These are phyloP conservation scores for Platycercus adscitus DNA, from an alignment of 2,113 vertebrate genomes.

Conservation along the genomic window DNA sequence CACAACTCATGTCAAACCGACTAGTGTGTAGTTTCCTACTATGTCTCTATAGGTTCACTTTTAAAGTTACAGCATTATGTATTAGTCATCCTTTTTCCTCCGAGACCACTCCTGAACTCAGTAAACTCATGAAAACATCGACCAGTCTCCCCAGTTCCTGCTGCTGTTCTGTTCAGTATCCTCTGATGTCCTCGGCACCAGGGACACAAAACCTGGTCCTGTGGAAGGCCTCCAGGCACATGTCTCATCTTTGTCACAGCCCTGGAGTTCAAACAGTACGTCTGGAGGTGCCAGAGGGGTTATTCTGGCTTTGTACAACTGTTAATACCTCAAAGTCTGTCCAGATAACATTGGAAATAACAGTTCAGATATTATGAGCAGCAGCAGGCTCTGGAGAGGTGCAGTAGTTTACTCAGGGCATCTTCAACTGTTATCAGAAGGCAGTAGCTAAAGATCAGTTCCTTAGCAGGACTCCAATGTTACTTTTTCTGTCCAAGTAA, in stretches of 20 bases:
- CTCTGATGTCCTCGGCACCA: background rate
- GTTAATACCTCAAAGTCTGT: background rate
- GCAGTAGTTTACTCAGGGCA: background rate
- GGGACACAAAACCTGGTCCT: background rate
- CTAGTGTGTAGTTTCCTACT: constrained; percentile 62
- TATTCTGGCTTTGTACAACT: background rate
- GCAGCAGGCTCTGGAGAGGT: background rate
- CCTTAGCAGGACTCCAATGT: background rate
- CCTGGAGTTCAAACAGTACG: background rate
- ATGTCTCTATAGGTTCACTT: constrained; percentile 57
- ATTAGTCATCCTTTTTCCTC: constrained; percentile 63
- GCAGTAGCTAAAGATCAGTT: background rate
- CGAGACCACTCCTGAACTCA: constrained; percentile 57
- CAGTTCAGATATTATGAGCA: background rate
- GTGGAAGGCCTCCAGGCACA: background rate
- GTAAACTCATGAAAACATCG: constrained; percentile 67
- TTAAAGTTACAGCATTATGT: constrained; percentile 55
- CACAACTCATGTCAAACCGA: constrained; percentile 75
- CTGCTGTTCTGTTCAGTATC: background rate
- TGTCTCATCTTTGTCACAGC: background rate
- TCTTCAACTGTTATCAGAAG: background rate
- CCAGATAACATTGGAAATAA: background rate
- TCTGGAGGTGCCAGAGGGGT: background rate
- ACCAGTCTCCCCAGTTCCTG: constrained; percentile 29
- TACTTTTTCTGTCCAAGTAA: background rate